These are phyloP conservation scores for Tinea semifulvella DNA, from an alignment of 2,888 invertebrate genomes.

Conservation along the genomic window DNA sequence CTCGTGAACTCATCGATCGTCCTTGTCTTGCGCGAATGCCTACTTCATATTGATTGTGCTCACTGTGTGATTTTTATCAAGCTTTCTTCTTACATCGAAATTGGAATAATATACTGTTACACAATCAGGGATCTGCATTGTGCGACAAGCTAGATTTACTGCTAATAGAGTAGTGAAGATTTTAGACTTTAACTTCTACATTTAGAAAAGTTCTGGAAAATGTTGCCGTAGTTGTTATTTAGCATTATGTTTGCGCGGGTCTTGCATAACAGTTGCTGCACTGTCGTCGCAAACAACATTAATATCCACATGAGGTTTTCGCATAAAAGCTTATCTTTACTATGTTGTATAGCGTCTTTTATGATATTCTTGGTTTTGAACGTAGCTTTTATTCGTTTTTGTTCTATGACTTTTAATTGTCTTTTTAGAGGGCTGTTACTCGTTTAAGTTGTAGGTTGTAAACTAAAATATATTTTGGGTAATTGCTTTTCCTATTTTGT, in stretches of 20 bases:
- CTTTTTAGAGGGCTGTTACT: too few relatives aligned
- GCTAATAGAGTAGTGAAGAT: neutral
- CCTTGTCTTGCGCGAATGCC: slow-evolving; percentile 4
- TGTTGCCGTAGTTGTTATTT: neutral
- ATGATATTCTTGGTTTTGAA: too few relatives aligned
- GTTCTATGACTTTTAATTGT: too few relatives aligned
- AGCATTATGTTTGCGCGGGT: neutral
- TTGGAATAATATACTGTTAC: neutral
- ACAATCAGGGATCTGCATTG: neutral
- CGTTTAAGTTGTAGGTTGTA: too few relatives aligned
- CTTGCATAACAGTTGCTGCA: neutral
- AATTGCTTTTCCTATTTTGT: too few relatives aligned
- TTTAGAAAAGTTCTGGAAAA: neutral
- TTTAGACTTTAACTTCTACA: neutral
- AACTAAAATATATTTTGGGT: too few relatives aligned
- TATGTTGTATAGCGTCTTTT: too few relatives aligned
- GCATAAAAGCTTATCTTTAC: neutral
- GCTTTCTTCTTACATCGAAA: neutral
- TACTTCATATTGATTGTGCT: slow-evolving; percentile 8
- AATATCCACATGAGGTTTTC: neutral
- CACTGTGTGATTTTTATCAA: neutral
- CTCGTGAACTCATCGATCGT: slow-evolving; percentile 5
- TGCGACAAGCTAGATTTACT: slow-evolving; percentile 4
- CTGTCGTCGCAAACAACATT: neutral
- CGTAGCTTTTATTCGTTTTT: too few relatives aligned